A percentile compares a stretch with the other conserved stretches of the same genome.
phyloP scores from a whole-genome alignment of 2,113 vertebrate species.

The Lasiurus borealis region DNA sequence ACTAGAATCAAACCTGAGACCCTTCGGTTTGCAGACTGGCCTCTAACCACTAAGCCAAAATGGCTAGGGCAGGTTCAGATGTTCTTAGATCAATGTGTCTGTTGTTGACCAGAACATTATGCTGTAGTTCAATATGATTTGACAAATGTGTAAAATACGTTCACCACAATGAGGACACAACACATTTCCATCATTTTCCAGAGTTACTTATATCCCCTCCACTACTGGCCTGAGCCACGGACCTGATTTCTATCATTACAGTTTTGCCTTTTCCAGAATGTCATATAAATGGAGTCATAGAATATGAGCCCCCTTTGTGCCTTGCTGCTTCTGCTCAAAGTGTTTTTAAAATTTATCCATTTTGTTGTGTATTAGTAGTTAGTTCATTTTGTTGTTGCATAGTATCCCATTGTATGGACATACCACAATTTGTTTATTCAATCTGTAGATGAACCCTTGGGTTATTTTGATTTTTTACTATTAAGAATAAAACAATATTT shows the following conservation, averaged over 20 bases:
- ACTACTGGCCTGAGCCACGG: background rate
- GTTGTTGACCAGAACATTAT: background rate
- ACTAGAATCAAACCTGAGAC: background rate
- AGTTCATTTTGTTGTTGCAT: background rate
- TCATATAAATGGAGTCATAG: background rate
- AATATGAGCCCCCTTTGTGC: background rate
- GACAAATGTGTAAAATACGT: background rate
- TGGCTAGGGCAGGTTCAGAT: background rate
- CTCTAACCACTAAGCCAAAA: background rate
- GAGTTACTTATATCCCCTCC: background rate
- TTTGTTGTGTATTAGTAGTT: background rate
- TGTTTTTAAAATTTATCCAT: background rate
- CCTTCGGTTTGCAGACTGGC: no score
- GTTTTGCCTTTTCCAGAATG: slow-evolving; percentile 15
- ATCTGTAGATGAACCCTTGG: background rate
- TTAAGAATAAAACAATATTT: slow-evolving; percentile 43
- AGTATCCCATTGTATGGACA: background rate
- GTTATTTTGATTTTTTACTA: slow-evolving; percentile 20
- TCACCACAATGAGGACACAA: background rate
- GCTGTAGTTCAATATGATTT: background rate
- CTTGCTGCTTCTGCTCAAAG: background rate
- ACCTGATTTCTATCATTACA: slow-evolving; percentile 15
- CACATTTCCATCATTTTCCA: background rate
- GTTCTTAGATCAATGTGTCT: background rate
- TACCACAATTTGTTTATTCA: background rate